These are phyloP conservation scores for Notarius quadriscutis DNA, from an alignment of 2,113 vertebrate species.

Conservation along the genomic window DNA sequence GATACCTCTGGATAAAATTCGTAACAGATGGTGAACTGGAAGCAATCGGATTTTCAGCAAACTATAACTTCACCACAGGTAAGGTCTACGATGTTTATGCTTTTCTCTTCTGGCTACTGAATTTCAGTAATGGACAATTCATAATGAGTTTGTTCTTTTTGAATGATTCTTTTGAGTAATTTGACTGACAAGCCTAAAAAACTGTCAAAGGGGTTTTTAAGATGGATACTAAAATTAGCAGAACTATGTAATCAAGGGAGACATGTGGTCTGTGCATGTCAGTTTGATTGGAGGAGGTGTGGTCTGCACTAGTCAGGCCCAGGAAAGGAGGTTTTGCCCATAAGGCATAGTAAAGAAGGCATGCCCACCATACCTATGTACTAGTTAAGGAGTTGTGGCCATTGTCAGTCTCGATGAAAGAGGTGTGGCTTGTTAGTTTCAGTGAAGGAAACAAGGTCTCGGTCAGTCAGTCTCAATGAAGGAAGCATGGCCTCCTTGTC, in stretches of 20 bases:
- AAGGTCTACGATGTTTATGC: conserved; percentile 53
- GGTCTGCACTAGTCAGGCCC: not conserved
- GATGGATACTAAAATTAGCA: not conserved
- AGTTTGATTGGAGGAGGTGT: not conserved
- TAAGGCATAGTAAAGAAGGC: not conserved
- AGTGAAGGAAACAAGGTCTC: not conserved
- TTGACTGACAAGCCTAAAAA: not conserved
- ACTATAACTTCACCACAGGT: conserved; percentile 99
- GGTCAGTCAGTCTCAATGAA: not conserved
- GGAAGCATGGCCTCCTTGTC: not conserved
- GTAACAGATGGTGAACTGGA: conserved; percentile 98
- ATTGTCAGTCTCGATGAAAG: not conserved
- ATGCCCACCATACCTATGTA: not conserved
- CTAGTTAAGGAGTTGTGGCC: not conserved
- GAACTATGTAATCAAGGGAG: not conserved
- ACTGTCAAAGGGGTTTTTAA: too few relatives aligned
- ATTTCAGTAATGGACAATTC: not conserved
- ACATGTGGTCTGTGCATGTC: too few relatives aligned
- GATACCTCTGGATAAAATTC: conserved; percentile 99
- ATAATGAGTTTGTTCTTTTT: not conserved
- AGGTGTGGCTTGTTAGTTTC: not conserved
- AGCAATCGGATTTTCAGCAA: conserved; percentile 94
- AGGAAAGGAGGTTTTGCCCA: not conserved
- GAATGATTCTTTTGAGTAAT: not conserved
- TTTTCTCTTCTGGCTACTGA: not conserved